phyloP scores from a whole-genome alignment of 2,888 invertebrate species.

The Acronicta alni region DNA sequence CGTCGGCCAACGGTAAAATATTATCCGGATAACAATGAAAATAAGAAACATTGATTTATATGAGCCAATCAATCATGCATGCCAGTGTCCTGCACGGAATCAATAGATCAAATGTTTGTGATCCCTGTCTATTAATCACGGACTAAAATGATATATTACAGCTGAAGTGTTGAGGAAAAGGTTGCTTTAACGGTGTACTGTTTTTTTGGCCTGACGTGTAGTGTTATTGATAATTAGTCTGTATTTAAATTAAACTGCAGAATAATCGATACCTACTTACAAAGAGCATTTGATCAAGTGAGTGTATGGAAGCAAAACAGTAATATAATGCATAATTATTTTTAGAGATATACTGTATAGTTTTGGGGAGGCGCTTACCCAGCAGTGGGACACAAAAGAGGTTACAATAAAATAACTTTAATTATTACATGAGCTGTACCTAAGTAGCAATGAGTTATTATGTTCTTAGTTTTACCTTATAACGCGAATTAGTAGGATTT shows the following conservation, averaged over 20 bases:
- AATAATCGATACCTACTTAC: too few species aligned
- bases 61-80: slow-evolving; percentile 62
- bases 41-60: slow-evolving; percentile 76
- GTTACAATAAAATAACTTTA: too few species aligned
- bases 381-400: too few species aligned
- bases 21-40: slow-evolving; percentile 73
- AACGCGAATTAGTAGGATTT: background rate
- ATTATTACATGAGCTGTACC: too few species aligned
- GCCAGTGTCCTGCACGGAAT: slow-evolving; percentile 63
- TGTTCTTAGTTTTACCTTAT: too few species aligned
- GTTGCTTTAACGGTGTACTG: slow-evolving; percentile 6
- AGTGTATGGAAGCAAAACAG: too few species aligned
- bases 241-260: too few species aligned
- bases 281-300: too few species aligned
- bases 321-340: too few species aligned
- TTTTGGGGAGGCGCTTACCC: too few species aligned
- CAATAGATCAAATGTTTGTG: slow-evolving; percentile 63
- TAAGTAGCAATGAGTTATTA: too few species aligned
- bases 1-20: slow-evolving; percentile 68
- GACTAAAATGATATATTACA: slow-evolving; percentile 30
- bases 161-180: slow-evolving; percentile 17
- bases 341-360: too few species aligned
- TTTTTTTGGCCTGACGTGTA: slow-evolving; percentile 16
- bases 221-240: slow-evolving; percentile 3
- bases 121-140: slow-evolving; percentile 60